Evolutionary conservation across 2,797 vertebrate species (phyloP), one percentile per base, ranked within the genome.

Genomic region (Rhinoraja longicauda): DNA sequence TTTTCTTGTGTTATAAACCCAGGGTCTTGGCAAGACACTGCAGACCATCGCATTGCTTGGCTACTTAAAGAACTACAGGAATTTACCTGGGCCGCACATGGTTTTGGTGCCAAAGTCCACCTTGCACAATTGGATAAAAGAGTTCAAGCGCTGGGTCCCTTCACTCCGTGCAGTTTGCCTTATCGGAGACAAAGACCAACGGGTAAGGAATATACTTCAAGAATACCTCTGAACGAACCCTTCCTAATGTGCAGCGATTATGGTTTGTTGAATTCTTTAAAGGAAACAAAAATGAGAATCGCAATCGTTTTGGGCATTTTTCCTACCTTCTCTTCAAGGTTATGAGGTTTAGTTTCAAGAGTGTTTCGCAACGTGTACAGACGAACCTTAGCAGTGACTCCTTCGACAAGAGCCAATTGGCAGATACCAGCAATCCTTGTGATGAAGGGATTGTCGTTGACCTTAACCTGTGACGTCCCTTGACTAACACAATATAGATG

Each of bases 71-170:
- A 97, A 98, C 95, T 98, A 97, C 95, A 95, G 97, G 93, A 98
- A 97, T 95, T 97, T 97, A 95, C 97, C 97, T 5, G 97, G 97
- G 93, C 97, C 97, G n/a, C 97, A 98, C 94, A 98, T 98, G 97
- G 97, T 98, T 93, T 96, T 98, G 94, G 97, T 98, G 93, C 97
- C 97, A 92, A 98, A 98, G 94, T 98, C 97, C 84, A 98, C 97
- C 45, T 95, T 98, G 93, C 97, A 98, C 94, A 98, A 98, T 94
- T 98, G 97, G 97, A 98, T 98, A 97, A 97, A 97, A 86, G 97
- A 98, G 93, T 98, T 98, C 95, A 98, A 98, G 93, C 97, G 97
- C 93, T 98, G 97, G 97, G 97, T 98, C 78, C 97, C 97, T 0
- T 96, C 97, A 0, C 94, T 98, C 36, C 96, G 96, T 94, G 97